phyloP scores from a whole-genome alignment of 2,113 vertebrate genomes.

The Nesoenas mayeri region DNA sequence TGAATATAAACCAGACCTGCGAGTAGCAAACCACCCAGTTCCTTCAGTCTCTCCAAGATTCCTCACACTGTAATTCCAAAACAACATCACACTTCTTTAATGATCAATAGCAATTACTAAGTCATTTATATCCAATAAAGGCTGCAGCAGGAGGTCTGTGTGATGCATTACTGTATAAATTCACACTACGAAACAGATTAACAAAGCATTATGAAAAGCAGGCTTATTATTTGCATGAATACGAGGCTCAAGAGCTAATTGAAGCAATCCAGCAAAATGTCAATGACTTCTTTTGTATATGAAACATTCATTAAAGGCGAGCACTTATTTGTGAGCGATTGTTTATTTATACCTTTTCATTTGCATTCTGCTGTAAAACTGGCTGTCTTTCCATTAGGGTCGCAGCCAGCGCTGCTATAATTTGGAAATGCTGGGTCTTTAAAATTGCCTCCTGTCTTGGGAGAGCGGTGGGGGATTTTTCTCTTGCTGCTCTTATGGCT shows the following conservation, averaged over 20 bases:
- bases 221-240: conserved; percentile 74
- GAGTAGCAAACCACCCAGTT: not conserved
- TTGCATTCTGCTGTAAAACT: not conserved
- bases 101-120: conserved; percentile 66
- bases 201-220: conserved; percentile 78
- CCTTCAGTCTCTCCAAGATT: not conserved
- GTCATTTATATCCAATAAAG: conserved; percentile 73
- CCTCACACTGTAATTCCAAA: conserved; percentile 19
- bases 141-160: conserved; percentile 61
- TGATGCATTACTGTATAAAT: conserved; percentile 27
- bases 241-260: conserved; percentile 73
- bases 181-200: conserved; percentile 73
- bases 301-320: conserved; percentile 69
- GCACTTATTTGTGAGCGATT: conserved; percentile 13
- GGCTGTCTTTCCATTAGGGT: not conserved
- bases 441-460: not conserved
- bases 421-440: not conserved
- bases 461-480: not conserved
- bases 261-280: conserved; percentile 81
- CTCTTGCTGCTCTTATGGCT: not conserved
- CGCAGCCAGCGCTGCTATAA: not conserved
- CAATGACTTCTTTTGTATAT: conserved; percentile 63
- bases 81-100: conserved; percentile 43
- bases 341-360: conserved; percentile 31
- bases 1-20: not conserved